Base-by-base conservation (phyloP, 53 echinoderm and acorn worm species). In the Glandiceps talaboti region DNA sequence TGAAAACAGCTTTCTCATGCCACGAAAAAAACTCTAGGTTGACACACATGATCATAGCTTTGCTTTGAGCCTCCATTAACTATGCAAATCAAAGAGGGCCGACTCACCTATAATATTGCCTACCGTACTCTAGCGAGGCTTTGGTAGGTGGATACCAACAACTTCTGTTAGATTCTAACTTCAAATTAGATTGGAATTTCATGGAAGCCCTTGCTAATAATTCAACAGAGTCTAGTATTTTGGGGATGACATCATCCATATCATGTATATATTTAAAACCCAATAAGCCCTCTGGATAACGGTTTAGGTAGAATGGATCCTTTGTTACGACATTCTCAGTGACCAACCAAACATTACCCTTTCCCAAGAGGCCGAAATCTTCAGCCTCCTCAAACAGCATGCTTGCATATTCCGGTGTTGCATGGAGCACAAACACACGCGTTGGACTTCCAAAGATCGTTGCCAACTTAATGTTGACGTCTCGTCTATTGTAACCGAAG, bases 401-500 rank as follows among this genome's bases (percentile, higher is more conserved):
- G 26, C 75, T 72, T 6, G 88, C 88, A 31, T 88, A 81, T 82
- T 79, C 30, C 0, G 88, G 88, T 29, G 82, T 85, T 74, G 84
- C 84, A 78, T 88, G 88, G 1, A 88, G 82, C 6, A 88, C 79
- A 28, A 88, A 81, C 26, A 88, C 88, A 31, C 84, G 81, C 33
- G 85, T 85, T 73, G 81, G 79, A 27, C 82, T 84, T 28, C 45
- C 75, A 1, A 81, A 75, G 0, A 85, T 29, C 26, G 82, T 75
- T 30, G 79, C 77, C 25, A 88, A 32, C 72, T 82, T 73, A 14
- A 75, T 45, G 0, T 81, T 79, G 31, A 74, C 82, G 1, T 76
- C 77, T 10, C 74, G 76, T 31, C 81, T 84, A 26, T 31, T 74
- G 1, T 75, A 33, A 0, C 74, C 25, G 73, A 88, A 82, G 28